Evolutionary conservation across 2,888 invertebrate genomes (phyloP).

Genomic region (Petrophora chlorosata): DNA sequence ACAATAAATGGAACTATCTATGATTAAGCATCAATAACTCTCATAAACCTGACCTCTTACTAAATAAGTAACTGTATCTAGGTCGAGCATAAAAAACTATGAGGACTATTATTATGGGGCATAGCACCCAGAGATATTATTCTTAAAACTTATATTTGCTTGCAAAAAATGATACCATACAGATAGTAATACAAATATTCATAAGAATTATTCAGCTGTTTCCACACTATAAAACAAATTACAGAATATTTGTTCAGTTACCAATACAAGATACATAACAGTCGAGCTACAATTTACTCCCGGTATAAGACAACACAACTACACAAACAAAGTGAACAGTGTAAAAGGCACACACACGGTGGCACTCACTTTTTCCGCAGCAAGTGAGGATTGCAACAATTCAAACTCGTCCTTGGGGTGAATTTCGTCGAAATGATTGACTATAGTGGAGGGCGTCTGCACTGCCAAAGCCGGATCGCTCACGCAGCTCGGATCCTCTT

Average conservation of each 20-base stretch:
- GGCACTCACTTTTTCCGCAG: conserved; percentile 77
- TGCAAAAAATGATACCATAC: no score
- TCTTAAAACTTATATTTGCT: no score
- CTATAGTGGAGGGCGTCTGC: conserved; percentile 54
- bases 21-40: no score
- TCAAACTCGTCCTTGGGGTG: conserved; percentile 92
- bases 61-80: no score
- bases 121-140: no score
- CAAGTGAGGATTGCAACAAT: conserved; percentile 71
- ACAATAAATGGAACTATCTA: no score
- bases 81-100: no score
- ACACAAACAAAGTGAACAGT: conserved; percentile 28
- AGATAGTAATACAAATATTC: no score
- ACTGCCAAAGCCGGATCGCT: conserved; percentile 77
- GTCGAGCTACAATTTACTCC: not conserved
- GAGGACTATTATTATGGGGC: no score
- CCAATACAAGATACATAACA: conserved; percentile 3
- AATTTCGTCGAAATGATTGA: conserved; percentile 90
- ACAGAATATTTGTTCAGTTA: not conserved
- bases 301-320: conserved; percentile 10
- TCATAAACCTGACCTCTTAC: no score
- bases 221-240: not conserved
- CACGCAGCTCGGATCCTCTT: conserved; percentile 86
- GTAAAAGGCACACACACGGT: conserved; percentile 30
- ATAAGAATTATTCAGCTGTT: conserved; percentile 8